A percentile compares a stretch with the other conserved stretches of the same genome.
phyloP scores from a whole-genome alignment of 2,113 vertebrate genomes.

The Myrmecophaga tridactyla region DNA sequence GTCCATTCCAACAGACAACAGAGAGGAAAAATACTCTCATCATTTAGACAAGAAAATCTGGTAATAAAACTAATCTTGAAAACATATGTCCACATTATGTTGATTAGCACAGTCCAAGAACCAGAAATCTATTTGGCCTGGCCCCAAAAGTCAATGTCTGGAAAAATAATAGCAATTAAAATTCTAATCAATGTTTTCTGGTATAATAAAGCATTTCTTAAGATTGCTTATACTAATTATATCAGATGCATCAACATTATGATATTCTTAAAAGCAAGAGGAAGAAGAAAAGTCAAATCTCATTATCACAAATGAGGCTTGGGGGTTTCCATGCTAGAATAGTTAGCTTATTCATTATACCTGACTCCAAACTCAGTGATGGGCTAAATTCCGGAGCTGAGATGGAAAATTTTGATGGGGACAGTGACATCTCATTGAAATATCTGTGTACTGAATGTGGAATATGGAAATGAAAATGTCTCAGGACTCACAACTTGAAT shows the following conservation, averaged over 20 bases:
- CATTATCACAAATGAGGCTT: conserved; percentile 67
- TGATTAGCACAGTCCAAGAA: conserved; percentile 40
- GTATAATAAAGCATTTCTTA: conserved; percentile 50
- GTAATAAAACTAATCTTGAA: conserved; percentile 40
- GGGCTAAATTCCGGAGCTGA: conserved; percentile 57
- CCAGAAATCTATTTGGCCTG: conserved; percentile 53
- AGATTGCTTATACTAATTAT: conserved; percentile 63
- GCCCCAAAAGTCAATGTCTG: conserved; percentile 51
- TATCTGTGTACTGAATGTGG: not conserved
- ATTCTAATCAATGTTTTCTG: conserved; percentile 59
- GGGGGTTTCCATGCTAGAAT: conserved; percentile 50
- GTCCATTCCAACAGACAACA: not conserved
- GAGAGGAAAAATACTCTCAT: not conserved
- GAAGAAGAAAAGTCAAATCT: conserved; percentile 68
- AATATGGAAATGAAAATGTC: not conserved
- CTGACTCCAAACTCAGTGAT: conserved; percentile 36
- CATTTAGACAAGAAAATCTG: conserved; percentile 20
- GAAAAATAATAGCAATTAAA: conserved; percentile 65
- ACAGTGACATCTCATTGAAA: not conserved
- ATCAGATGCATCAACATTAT: conserved; percentile 59
- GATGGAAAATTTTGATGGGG: not conserved
- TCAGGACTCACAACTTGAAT: not conserved
- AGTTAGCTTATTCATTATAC: conserved; percentile 50
- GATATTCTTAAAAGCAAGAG: conserved; percentile 70
- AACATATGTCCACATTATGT: conserved; percentile 45